A percentile compares a stretch with the other conserved stretches of the same genome.
Conservation (phyloP, 1,140 invertebrate genomes). For the Pogonomyrmex barbatus region DNA sequence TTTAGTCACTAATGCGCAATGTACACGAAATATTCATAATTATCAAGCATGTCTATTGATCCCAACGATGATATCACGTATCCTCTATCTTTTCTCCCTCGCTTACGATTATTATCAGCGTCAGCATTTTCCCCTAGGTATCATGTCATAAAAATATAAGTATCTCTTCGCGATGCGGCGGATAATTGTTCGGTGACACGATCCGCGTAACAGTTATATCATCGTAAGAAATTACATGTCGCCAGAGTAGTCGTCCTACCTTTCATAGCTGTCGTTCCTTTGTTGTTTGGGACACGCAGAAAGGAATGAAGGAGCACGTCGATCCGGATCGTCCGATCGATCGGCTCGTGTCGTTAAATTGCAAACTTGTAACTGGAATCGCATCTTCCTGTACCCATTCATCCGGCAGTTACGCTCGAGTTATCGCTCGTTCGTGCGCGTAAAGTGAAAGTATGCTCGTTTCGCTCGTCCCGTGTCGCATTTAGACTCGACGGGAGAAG, state of each 20-base stretch:
- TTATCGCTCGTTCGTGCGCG: slow-evolving; percentile 75
- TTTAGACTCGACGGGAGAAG: slow-evolving; percentile 29
- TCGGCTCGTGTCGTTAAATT: slow-evolving; percentile 71
- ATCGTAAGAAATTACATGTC: slow-evolving; percentile 65
- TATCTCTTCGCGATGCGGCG: not conserved
- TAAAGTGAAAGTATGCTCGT: slow-evolving; percentile 76
- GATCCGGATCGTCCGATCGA: slow-evolving; percentile 43
- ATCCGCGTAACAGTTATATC: slow-evolving; percentile 60
- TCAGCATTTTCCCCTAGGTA: slow-evolving; percentile 35
- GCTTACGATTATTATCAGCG: slow-evolving; percentile 49
- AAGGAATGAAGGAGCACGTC: not conserved
- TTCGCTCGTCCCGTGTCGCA: slow-evolving; percentile 65
- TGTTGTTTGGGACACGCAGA: slow-evolving; percentile 27
- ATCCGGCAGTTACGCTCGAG: slow-evolving; percentile 75
- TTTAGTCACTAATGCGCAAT: not conserved
- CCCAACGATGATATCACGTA: not conserved
- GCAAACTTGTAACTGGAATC: slow-evolving; percentile 74
- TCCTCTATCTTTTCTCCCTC: not conserved
- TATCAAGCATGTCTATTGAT: not conserved
- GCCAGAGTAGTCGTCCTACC: not conserved
- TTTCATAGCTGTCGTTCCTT: slow-evolving; percentile 42
- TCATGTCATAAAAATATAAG: slow-evolving; percentile 58
- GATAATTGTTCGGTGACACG: not conserved
- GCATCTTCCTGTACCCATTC: slow-evolving; percentile 70
- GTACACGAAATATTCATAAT: slow-evolving; percentile 3